Percentiles rank a stretch among this genome's conserved stretches.
phyloP scores from a whole-genome alignment of 2,888 invertebrate species.

The Mesoligia furuncula region DNA sequence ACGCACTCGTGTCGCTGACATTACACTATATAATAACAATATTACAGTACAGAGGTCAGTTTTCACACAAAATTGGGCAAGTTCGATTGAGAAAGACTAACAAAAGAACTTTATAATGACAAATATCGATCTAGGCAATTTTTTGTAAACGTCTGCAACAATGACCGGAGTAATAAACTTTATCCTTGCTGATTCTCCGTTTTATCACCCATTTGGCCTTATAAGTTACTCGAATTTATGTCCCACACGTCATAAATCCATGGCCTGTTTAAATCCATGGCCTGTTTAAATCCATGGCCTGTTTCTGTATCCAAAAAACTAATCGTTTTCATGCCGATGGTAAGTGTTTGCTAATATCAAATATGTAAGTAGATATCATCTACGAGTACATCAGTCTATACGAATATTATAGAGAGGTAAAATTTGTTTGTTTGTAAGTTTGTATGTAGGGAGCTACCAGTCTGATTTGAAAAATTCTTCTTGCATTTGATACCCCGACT shows the following conservation, averaged over 20 bases:
- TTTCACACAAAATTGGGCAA: conserved; percentile 68
- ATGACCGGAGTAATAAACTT: conserved; percentile 41
- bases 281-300: not conserved
- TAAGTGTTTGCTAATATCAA: not conserved
- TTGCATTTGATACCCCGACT: too few relatives aligned
- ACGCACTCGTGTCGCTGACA: conserved; percentile 60
- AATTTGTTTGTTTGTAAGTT: not conserved
- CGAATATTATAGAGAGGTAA: not conserved
- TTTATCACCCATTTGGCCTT: conserved; percentile 3
- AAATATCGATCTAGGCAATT: conserved; percentile 44
- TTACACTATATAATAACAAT: conserved; percentile 60
- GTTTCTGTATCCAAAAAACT: not conserved
- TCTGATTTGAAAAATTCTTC: too few relatives aligned
- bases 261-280: too few relatives aligned
- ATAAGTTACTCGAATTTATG: conserved; percentile 16
- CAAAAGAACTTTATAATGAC: conserved; percentile 52
- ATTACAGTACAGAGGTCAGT: conserved; percentile 68
- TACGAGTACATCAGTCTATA: not conserved
- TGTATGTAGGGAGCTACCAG: too few relatives aligned
- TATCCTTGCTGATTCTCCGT: conserved; percentile 24
- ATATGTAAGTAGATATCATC: not conserved
- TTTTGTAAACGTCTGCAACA: conserved; percentile 51
- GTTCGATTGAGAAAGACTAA: conserved; percentile 62
- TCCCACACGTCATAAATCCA: not conserved
- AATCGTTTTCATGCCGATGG: not conserved